Evolutionary conservation across 2,113 vertebrate genomes (phyloP).

Genomic region (Cygnus atratus): DNA sequence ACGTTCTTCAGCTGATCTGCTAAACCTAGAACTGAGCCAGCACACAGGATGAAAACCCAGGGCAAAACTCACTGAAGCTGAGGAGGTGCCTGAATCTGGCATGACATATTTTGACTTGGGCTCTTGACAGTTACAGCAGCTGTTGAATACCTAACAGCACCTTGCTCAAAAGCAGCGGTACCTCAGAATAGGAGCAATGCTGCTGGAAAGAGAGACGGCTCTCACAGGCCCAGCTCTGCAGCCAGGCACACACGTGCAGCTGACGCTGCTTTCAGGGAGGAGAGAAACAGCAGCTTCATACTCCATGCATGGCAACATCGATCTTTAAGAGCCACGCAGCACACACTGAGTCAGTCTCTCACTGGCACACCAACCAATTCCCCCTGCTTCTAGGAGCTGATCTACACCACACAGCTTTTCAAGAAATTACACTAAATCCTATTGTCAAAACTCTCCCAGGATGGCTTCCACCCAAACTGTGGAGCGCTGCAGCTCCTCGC

Average conservation of each 20-base stretch:
- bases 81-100: not conserved
- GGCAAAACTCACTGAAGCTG: not conserved
- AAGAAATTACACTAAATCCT: not conserved
- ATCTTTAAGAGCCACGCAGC: rapidly evolving
- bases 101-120: rapidly evolving
- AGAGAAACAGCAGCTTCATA: not conserved
- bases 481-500: not conserved
- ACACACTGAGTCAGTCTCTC: not conserved
- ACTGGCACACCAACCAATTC: rapidly evolving
- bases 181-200: not conserved
- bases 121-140: not conserved
- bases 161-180: not conserved
- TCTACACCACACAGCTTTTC: not conserved
- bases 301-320: rapidly evolving
- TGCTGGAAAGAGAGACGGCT: not conserved
- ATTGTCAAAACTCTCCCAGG: not conserved
- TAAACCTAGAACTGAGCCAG: not conserved
- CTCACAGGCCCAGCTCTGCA: not conserved
- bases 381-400: not conserved
- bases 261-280: rapidly evolving
- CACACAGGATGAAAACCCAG: not conserved
- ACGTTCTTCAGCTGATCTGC: not conserved
- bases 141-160: not conserved
- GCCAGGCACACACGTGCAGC: not conserved
- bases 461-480: not conserved